phyloP scores from a whole-genome alignment of 2,113 vertebrate genomes.

The Pseudopodoces humilis region DNA sequence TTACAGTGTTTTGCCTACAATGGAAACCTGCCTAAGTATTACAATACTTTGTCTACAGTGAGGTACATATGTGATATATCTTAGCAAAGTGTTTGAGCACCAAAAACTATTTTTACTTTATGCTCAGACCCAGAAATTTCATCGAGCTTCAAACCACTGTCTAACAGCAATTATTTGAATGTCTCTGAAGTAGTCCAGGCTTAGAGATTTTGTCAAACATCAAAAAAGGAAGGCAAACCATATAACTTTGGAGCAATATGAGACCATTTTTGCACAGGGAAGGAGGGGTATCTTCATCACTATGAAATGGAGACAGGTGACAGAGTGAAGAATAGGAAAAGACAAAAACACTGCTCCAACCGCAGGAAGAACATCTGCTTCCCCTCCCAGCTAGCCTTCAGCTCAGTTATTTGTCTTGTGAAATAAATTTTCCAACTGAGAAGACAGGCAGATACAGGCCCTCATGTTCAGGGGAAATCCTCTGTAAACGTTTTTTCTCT shows the following conservation, averaged over 20 bases:
- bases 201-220: background rate
- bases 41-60: background rate
- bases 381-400: constrained; percentile 9
- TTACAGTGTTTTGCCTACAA: background rate
- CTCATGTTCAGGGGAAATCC: constrained; percentile 40
- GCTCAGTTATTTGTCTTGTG: constrained; percentile 47
- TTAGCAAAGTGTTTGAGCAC: background rate
- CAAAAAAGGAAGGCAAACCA: background rate
- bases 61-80: background rate
- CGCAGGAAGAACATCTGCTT: constrained; percentile 14
- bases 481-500: background rate
- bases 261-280: background rate
- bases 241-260: background rate
- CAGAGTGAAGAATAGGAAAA: background rate
- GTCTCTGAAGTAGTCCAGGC: background rate
- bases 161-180: background rate
- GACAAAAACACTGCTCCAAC: background rate
- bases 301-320: background rate
- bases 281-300: background rate
- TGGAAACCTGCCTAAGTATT: background rate
- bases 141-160: background rate
- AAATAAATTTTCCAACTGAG: constrained; percentile 51
- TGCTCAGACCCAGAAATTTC: background rate
- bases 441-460: constrained; percentile 24
- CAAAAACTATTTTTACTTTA: background rate